phyloP scores from a whole-genome alignment of 30 jellyfish, hydroid and myxozoan genomes.

The Aurelia sp. region DNA sequence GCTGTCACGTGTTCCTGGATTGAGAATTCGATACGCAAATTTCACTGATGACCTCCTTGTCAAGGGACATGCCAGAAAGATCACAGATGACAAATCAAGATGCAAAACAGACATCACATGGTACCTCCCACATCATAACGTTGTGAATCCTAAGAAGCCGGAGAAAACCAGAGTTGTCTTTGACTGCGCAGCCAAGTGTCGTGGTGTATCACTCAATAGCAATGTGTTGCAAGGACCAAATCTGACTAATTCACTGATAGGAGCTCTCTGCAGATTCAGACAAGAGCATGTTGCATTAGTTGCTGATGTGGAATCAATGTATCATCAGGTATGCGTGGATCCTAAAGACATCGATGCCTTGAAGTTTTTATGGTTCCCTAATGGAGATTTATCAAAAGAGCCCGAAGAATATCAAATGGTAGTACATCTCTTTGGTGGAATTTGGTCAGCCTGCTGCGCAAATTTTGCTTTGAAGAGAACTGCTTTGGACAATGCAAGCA shows the following conservation, averaged over 20 bases:
- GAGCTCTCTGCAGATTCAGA: constrained; percentile 46
- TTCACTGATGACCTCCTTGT: constrained; percentile 1
- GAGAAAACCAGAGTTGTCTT: constrained; percentile 11
- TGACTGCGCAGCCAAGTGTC: constrained; percentile 5
- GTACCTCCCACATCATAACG: constrained; percentile 3
- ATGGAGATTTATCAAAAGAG: constrained; percentile 43
- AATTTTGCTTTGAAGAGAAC: constrained; percentile 65
- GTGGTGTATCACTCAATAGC: constrained; percentile 4
- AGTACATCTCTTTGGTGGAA: constrained; percentile 73
- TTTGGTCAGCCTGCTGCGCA: constrained; percentile 63
- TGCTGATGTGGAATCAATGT: constrained; percentile 76
- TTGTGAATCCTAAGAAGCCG: constrained; percentile 6
- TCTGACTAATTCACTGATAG: not conserved
- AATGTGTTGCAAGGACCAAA: constrained; percentile 8
- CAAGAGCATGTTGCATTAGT: constrained; percentile 67
- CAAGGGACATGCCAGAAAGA: constrained; percentile 10
- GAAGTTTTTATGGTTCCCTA: constrained; percentile 72
- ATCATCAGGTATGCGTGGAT: constrained; percentile 65
- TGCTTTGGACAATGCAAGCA: constrained; percentile 33
- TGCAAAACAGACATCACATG: not conserved
- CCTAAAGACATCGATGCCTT: constrained; percentile 35
- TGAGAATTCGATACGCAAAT: constrained; percentile 3
- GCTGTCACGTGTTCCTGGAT: constrained; percentile 3
- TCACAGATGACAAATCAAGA: not conserved
- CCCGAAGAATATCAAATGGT: constrained; percentile 54